Evolutionary conservation across 2,888 invertebrate species (phyloP).

Genomic region (Neoscelio sp.): DNA sequence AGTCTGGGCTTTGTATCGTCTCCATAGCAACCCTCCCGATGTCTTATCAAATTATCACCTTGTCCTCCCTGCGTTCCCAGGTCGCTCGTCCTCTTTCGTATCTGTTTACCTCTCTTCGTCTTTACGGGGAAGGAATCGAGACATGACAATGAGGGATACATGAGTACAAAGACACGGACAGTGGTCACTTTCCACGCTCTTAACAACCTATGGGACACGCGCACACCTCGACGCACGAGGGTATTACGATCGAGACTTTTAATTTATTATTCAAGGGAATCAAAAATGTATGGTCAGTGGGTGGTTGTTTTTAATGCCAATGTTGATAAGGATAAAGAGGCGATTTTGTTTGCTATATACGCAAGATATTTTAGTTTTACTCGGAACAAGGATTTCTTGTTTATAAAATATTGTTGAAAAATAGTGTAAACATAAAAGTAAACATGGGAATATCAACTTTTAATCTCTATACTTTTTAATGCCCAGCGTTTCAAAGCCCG

Average conservation of each 20-base stretch:
- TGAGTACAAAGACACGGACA: constrained; percentile 73
- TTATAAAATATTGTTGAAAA: too few species aligned
- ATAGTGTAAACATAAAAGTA: too few species aligned
- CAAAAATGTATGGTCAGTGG: constrained; percentile 77
- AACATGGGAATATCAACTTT: too few species aligned
- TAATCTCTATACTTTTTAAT: too few species aligned
- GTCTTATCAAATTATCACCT: constrained; percentile 84
- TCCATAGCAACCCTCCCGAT: constrained; percentile 82
- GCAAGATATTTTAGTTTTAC: constrained; percentile 18
- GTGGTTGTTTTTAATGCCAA: constrained; percentile 66
- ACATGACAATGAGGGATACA: constrained; percentile 75
- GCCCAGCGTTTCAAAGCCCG: too few species aligned
- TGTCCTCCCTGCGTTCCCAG: constrained; percentile 74
- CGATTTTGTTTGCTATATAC: constrained; percentile 66
- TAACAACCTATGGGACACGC: constrained; percentile 79
- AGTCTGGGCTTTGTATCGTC: constrained; percentile 80
- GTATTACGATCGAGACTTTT: constrained; percentile 76
- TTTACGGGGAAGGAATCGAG: constrained; percentile 61
- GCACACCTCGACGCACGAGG: constrained; percentile 67
- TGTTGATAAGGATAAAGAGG: constrained; percentile 45
- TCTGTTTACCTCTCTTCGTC: constrained; percentile 58
- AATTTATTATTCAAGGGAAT: constrained; percentile 82
- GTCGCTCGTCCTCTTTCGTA: constrained; percentile 63
- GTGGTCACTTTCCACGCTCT: constrained; percentile 79
- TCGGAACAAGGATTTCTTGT: neutral